Percentiles rank a stretch among this genome's conserved stretches.
Evolutionary conservation across 2,113 vertebrate genomes (phyloP).

Genomic region (Rhineura floridana): DNA sequence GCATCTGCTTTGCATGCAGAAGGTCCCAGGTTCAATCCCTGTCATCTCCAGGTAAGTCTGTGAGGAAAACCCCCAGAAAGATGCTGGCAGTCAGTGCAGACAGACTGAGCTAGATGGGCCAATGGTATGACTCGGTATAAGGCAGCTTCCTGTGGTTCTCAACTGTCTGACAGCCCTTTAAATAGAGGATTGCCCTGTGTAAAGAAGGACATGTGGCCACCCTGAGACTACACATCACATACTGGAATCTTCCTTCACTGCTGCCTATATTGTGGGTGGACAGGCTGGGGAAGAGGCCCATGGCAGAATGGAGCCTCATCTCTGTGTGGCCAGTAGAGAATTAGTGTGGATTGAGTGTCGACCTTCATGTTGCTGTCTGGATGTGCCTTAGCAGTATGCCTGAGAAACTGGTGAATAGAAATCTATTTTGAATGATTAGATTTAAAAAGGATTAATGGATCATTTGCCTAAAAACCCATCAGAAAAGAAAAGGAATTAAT

Average conservation of each 20-base stretch:
- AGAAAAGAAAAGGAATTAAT: slow-evolving; percentile 46
- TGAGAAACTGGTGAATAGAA: slow-evolving; percentile 29
- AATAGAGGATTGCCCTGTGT: no score
- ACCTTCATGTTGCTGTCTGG: background rate
- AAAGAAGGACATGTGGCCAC: no score
- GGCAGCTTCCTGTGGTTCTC: no score
- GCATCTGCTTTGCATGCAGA: no score
- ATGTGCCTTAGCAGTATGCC: background rate
- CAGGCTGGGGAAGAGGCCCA: background rate
- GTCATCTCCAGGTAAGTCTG: no score
- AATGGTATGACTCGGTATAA: no score
- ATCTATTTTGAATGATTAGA: slow-evolving; percentile 47
- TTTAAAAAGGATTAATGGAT: slow-evolving; percentile 39
- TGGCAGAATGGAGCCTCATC: background rate
- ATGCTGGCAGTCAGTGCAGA: no score
- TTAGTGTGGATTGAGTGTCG: background rate
- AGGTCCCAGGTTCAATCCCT: no score
- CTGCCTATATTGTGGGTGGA: background rate
- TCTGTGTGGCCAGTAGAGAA: background rate
- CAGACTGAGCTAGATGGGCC: no score
- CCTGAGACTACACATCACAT: background rate
- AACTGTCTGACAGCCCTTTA: no score
- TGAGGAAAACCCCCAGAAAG: no score
- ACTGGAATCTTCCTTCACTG: background rate
- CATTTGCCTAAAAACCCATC: slow-evolving; percentile 31